Evolutionary conservation across 2,113 vertebrate species (phyloP).

Genomic region (Aegypius monachus): DNA sequence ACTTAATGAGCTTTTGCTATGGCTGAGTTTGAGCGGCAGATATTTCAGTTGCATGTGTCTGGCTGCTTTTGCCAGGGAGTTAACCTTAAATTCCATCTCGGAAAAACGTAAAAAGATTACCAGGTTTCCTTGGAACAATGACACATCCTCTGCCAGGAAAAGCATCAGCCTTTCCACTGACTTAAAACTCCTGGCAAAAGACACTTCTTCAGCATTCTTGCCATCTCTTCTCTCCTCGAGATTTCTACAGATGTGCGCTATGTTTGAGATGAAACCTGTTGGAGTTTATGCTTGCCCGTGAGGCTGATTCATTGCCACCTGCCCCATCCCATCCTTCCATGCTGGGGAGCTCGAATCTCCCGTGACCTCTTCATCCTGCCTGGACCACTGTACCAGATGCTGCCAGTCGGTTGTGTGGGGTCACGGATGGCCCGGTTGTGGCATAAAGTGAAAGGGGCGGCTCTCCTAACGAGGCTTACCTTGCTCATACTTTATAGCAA

Average conservation of each 20-base stretch:
- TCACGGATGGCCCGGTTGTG: neutral
- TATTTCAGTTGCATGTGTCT: neutral
- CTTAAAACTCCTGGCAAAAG: neutral
- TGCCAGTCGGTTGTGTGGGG: neutral
- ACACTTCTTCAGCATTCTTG: neutral
- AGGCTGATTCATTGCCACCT: neutral
- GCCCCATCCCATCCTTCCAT: fast-evolving
- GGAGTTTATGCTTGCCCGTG: fast-evolving
- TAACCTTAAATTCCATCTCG: conserved; percentile 13
- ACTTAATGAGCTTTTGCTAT: neutral
- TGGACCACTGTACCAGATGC: fast-evolving
- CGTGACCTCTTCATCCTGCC: neutral
- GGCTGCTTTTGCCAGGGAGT: neutral
- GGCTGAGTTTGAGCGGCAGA: neutral
- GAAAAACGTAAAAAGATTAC: neutral
- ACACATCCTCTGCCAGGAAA: neutral
- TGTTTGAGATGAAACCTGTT: neutral
- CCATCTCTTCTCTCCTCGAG: neutral
- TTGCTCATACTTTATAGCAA: neutral
- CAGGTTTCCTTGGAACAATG: conserved; percentile 23
- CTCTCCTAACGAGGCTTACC: neutral
- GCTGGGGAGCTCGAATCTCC: neutral
- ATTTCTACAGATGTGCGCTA: neutral
- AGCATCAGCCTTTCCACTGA: conserved; percentile 32
- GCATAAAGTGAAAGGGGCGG: neutral